These are phyloP conservation scores for Meiosimyza platycephala DNA, from an alignment of 2,888 invertebrate species.

Conservation along the genomic window DNA sequence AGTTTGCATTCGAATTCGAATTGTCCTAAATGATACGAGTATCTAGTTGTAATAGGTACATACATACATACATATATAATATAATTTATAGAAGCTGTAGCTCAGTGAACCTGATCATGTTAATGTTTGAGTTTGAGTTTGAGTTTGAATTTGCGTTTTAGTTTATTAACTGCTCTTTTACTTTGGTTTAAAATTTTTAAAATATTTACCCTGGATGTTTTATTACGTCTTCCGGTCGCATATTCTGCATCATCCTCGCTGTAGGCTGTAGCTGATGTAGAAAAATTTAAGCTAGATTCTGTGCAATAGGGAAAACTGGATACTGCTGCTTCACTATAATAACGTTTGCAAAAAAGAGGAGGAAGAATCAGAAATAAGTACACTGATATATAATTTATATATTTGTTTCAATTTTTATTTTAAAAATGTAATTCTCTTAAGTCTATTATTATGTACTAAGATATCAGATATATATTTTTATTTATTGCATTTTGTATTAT, in stretches of 20 bases:
- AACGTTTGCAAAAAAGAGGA: conserved; percentile 38
- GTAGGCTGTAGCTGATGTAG: conserved; percentile 71
- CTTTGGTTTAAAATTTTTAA: conserved; percentile 46
- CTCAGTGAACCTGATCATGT: conserved; percentile 39
- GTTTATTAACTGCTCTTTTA: conserved; percentile 39
- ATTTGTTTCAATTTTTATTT: too few species aligned
- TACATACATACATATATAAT: too few species aligned
- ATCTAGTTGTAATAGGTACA: too few species aligned
- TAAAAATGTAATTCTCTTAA: too few species aligned
- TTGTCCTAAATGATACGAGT: too few species aligned
- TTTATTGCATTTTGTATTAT: too few species aligned
- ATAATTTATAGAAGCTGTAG: conserved; percentile 43
- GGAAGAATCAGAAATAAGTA: conserved; percentile 36
- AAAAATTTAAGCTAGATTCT: conserved; percentile 73
- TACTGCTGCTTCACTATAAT: conserved; percentile 67
- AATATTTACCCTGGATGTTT: conserved; percentile 75
- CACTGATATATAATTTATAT: too few species aligned
- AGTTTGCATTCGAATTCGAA: background rate
- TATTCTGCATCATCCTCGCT: conserved; percentile 82
- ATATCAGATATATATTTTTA: too few species aligned
- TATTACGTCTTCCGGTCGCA: conserved; percentile 77
- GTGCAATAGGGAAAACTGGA: conserved; percentile 68
- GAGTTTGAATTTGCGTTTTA: conserved; percentile 33
- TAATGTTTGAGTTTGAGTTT: conserved; percentile 34
- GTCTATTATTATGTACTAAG: too few species aligned